phyloP scores from a whole-genome alignment of 1,140 invertebrate genomes.

The Odontomachus brunneus region DNA sequence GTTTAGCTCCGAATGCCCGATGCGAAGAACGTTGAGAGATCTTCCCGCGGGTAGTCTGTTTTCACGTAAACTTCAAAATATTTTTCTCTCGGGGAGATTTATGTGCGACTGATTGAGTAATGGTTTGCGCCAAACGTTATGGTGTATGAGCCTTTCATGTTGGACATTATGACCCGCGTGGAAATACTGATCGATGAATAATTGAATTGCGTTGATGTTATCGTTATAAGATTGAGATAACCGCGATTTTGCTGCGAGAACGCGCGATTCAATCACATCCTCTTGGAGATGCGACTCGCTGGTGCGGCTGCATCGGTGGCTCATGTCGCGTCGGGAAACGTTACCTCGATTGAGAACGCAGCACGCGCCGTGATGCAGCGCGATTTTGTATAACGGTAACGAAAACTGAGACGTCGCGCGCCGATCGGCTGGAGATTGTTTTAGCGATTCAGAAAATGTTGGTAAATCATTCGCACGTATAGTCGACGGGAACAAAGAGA shows the following conservation, averaged over 20 bases:
- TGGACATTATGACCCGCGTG: too few relatives aligned
- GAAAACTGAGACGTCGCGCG: conserved; percentile 14
- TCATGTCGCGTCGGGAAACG: conserved; percentile 52
- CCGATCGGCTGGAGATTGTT: conserved; percentile 19
- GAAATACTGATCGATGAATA: too few relatives aligned
- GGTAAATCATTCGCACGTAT: conserved; percentile 10
- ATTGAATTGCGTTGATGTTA: too few relatives aligned
- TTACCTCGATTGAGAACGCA: conserved; percentile 63
- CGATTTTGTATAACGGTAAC: conserved; percentile 69
- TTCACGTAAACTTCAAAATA: background rate
- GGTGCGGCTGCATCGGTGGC: conserved; percentile 10
- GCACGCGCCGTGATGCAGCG: conserved; percentile 59
- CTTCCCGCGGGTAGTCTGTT: background rate
- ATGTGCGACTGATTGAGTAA: background rate
- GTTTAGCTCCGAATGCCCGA: background rate
- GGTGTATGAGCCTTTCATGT: too few relatives aligned
- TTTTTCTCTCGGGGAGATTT: background rate
- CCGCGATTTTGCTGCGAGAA: background rate
- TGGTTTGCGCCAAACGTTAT: too few relatives aligned
- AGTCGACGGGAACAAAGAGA: too few relatives aligned
- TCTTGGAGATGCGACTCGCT: background rate
- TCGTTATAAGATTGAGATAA: too few relatives aligned
- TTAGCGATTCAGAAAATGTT: conserved; percentile 40
- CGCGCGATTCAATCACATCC: background rate
- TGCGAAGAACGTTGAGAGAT: background rate